Base-by-base conservation (phyloP, 2,888 invertebrate species). In the Alloscopus bannaensis region DNA sequence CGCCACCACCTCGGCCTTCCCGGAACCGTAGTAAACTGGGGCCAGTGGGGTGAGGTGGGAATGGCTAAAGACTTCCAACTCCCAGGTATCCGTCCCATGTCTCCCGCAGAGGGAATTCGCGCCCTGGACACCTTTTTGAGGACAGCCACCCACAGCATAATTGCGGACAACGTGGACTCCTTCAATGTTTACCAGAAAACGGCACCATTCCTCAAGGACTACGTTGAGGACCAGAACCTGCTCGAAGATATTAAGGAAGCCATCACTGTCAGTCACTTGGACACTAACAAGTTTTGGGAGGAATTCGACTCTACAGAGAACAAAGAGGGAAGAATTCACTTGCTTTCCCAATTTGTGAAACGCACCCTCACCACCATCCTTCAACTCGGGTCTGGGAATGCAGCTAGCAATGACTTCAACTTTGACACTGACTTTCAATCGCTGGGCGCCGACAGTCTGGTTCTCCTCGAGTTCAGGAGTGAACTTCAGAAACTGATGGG, bases 11-110 rank as follows among this genome's bases (percentile, higher is more conserved):
- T 64, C 0, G 70, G 70, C 0, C 45, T 80, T 1, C 70, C 76
- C 1, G 76, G 69, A 3, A 73, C 50, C 1, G 65, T 77, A 0
- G 29, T 82, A 3, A 82, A 82, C 29, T 82, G 82, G 82, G 82
- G 80, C 18, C 6, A 40, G 1, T 71, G 71, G 71, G 60, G 60
- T n/a, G 45, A 71, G 24, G 71, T 71, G 13, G 71, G 59, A n/a
- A n/a, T 59, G 4, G 59, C 59, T 3, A 31, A 4, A 18, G 59
- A 31, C 3, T 18, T 18, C 20, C 31, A 59, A 18, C 3, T 59
- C 3, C 59, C 59, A 2, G 57, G 57, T 3, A 4, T 57, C 26
- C 3, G n/a, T 2, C 3, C 28, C 3, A 26, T 57, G 6, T 28
- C 57, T 3, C 26, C 3, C 20, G 16, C 2, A 3, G 28, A 57